Percentiles rank a stretch among this genome's conserved stretches.
Conservation (phyloP, 2,888 invertebrate species). For the Drosophila flavopinicola region DNA sequence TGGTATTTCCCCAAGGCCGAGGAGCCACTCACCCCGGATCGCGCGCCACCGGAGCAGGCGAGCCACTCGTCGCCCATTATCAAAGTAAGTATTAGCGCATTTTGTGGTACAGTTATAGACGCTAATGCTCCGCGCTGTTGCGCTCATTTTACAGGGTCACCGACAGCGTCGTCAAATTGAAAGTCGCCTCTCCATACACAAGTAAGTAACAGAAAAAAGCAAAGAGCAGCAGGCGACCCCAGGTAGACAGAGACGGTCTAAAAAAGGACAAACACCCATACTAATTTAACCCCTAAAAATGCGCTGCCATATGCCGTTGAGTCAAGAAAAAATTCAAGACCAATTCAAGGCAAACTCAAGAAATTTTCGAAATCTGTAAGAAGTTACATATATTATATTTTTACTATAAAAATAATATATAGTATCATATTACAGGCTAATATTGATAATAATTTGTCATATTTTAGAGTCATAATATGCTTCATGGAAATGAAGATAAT, state of each 20-base stretch:
- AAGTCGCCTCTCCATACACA: slow-evolving; percentile 81
- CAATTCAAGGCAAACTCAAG: slow-evolving; percentile 11
- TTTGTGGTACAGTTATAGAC: slow-evolving; percentile 20
- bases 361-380: not conserved
- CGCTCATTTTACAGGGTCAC: slow-evolving; percentile 41
- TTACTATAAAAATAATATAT: not conserved
- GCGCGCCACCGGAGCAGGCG: slow-evolving; percentile 62
- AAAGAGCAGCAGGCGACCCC: slow-evolving; percentile 1
- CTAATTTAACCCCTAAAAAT: slow-evolving; percentile 45
- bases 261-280: not conserved
- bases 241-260: slow-evolving; percentile 46
- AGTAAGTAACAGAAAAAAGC: slow-evolving; percentile 69
- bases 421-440: not conserved
- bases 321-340: slow-evolving; percentile 7
- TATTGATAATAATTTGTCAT: not conserved
- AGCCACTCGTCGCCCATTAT: slow-evolving; percentile 80
- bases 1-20: slow-evolving; percentile 73
- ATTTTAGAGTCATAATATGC: too few species aligned
- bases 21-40: slow-evolving; percentile 56
- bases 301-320: slow-evolving; percentile 17
- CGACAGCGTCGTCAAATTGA: slow-evolving; percentile 53
- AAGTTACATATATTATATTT: not conserved
- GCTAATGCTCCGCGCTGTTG: slow-evolving; percentile 4
- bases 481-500: too few species aligned
- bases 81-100: slow-evolving; percentile 59